Base-by-base conservation (phyloP, 2,113 vertebrate genomes). In the Alligator mississippiensis region DNA sequence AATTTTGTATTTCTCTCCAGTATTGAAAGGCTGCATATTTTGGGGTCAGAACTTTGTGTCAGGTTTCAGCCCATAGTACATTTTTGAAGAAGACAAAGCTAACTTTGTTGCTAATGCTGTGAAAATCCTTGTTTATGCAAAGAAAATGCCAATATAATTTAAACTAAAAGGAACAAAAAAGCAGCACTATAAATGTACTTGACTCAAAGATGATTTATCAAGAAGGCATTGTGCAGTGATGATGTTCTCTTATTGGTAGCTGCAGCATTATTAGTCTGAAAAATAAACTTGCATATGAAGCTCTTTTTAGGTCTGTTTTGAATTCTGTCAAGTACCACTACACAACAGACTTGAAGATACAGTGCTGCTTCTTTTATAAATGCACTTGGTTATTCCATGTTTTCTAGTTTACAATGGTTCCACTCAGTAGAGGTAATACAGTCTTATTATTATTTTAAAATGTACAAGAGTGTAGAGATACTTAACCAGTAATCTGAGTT, bases 131-230 rank as follows among this genome's bases (percentile, higher is more conserved):
- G 55, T 24, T 74, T 89, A 63, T 15, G 80, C 88, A 93, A 91
- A 95, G 79, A 85, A 93, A 92, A 9, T 63, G 85, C 17, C 15
- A 94, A 55, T 16, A 77, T 38, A 91, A 90, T 76, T 93, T 80
- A 4, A 70, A 93, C 92, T 90, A 82, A 80, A 38, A 3, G 59
- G 16, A 38, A 54, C 75, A 88, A 87, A 94, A 84, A 87, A 87
- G n/a, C 84, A 94, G 92, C 64, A 2, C 0, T 63, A 12, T 28
- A 18, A 47, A 24, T 85, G 57, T 4, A 87, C 5, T 74, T 60
- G 60, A 9, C 57, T 90, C 30, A 5, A 83, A 81, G 38, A 85
- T 28, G 8, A 0, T 24, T 75, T 92, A 2, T 57, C 70, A 81
- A 90, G 63, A 88, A 80, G 1, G 47, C 10, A 38, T 30, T 72